Evolutionary conservation across 1,140 invertebrate genomes (phyloP).

Genomic region (Aphaenogaster rudis): DNA sequence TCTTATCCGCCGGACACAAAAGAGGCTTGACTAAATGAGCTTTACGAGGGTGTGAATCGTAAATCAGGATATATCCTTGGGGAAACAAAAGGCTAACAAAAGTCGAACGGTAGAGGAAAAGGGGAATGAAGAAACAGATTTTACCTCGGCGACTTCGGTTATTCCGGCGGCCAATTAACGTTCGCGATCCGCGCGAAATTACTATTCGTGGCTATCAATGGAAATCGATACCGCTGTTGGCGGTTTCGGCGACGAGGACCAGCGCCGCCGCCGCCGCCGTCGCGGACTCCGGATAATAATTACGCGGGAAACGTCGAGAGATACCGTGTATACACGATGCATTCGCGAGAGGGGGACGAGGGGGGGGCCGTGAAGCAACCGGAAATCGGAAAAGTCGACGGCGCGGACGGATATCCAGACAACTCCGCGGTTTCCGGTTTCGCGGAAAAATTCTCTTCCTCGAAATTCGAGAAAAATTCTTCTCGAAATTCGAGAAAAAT

Average conservation of each 20-base stretch:
- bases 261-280: neutral
- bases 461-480: neutral
- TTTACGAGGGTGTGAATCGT: neutral
- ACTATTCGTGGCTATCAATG: slow-evolving; percentile 51
- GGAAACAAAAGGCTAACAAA: neutral
- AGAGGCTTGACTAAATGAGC: no score
- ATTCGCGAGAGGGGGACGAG: neutral
- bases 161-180: slow-evolving; percentile 37
- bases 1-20: neutral
- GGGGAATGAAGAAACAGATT: neutral
- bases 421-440: neutral
- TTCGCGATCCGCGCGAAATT: slow-evolving; percentile 43
- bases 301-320: slow-evolving; percentile 25
- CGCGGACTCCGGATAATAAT: slow-evolving; percentile 37
- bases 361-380: no score
- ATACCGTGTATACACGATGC: neutral
- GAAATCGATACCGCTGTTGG: slow-evolving; percentile 44
- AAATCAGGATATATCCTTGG: neutral
- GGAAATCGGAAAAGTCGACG: slow-evolving; percentile 23
- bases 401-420: neutral
- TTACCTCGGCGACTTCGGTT: slow-evolving; percentile 10
- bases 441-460: neutral
- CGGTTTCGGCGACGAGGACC: slow-evolving; percentile 48
- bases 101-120: neutral
- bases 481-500: no score